These are phyloP conservation scores for Chesias legatella DNA, from an alignment of 2,888 invertebrate genomes.

Conservation along the genomic window DNA sequence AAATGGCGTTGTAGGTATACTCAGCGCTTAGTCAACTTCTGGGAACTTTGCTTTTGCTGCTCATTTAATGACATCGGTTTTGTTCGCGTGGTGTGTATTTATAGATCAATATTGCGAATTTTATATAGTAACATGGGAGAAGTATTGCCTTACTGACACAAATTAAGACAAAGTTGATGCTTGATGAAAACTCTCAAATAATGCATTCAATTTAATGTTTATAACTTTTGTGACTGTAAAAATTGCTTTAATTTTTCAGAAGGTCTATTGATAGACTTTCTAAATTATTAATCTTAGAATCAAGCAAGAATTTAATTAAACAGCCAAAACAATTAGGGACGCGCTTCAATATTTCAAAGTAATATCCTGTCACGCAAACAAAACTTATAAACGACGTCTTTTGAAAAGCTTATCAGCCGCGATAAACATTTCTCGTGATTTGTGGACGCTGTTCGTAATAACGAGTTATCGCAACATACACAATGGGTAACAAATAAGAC, in stretches of 20 bases:
- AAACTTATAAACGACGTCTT: constrained; percentile 26
- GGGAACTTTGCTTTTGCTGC: constrained; percentile 15
- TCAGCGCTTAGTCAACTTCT: constrained; percentile 29
- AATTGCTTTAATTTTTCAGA: no score
- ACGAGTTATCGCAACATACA: constrained; percentile 56
- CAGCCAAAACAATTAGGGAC: no score
- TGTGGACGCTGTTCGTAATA: constrained; percentile 40
- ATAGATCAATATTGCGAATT: no score
- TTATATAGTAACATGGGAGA: no score
- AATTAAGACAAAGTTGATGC: no score
- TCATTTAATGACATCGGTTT: constrained; percentile 14
- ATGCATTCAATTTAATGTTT: no score
- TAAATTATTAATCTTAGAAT: no score
- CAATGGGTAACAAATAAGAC: constrained; percentile 69
- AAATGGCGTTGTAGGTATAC: constrained; percentile 18
- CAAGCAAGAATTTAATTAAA: no score
- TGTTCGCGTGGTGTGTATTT: constrained; percentile 2
- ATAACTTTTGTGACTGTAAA: no score
- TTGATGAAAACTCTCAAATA: no score
- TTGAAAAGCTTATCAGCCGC: constrained; percentile 22
- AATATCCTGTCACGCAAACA: constrained; percentile 13
- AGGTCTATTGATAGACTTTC: no score
- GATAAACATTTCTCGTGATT: constrained; percentile 28
- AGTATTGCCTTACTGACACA: no score
- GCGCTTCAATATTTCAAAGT: constrained; percentile 1